phyloP scores from a whole-genome alignment of 2,113 vertebrate species.

The Diphyllodes magnificus region DNA sequence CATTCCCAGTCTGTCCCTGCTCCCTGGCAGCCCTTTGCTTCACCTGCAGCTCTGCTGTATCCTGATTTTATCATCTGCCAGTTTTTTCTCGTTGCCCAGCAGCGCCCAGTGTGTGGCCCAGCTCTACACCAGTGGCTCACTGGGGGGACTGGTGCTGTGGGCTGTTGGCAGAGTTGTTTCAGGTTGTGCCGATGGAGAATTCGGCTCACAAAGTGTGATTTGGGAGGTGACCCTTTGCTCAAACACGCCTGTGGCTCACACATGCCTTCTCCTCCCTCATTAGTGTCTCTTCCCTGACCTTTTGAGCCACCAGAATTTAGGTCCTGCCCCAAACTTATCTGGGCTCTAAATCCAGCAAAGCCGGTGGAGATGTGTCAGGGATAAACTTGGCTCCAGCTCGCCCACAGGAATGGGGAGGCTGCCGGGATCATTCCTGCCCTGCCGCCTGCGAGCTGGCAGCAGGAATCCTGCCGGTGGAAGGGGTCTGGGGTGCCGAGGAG shows the following conservation, averaged over 20 bases:
- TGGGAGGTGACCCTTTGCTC: not conserved
- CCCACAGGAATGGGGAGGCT: slow-evolving; percentile 51
- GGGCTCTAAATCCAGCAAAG: slow-evolving; percentile 42
- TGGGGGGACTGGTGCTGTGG: not conserved
- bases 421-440: not conserved
- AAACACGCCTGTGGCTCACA: not conserved
- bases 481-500: not conserved
- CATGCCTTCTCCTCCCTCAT: not conserved
- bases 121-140: not conserved
- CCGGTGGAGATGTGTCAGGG: not conserved
- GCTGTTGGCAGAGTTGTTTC: not conserved
- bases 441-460: not conserved
- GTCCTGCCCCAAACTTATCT: slow-evolving; percentile 39
- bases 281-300: not conserved
- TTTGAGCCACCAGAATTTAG: not conserved
- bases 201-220: accelerated
- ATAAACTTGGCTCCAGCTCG: slow-evolving; percentile 56
- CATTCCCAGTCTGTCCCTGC: not conserved
- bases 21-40: not conserved
- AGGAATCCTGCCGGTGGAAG: slow-evolving; percentile 49
- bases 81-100: not conserved
- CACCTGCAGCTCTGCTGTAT: not conserved
- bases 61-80: not conserved
- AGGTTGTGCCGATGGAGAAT: not conserved
- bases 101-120: not conserved